These are phyloP conservation scores for Xyrauchen texanus DNA, from an alignment of 2,113 vertebrate genomes.

Conservation along the genomic window DNA sequence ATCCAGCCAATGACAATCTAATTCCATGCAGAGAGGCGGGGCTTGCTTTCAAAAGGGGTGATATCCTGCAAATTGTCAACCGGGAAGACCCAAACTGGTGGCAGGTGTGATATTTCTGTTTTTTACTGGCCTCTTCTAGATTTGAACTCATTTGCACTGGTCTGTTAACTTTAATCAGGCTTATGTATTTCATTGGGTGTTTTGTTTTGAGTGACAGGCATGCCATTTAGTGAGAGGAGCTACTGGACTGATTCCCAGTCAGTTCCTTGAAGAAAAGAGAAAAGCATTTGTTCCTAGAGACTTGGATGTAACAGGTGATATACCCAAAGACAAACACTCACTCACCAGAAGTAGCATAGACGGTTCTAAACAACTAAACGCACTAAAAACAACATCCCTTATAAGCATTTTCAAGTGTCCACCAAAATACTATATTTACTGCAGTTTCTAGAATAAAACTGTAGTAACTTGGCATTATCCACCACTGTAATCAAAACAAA, in stretches of 20 bases:
- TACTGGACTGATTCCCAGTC: conserved; percentile 95
- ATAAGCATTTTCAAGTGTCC: no score
- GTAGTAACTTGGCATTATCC: no score
- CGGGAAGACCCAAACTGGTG: conserved; percentile 98
- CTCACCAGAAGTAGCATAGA: no score
- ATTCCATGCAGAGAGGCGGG: conserved; percentile 98
- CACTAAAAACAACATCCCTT: neutral
- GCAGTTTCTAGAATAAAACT: no score
- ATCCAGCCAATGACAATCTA: conserved; percentile 91
- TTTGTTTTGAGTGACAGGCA: conserved; percentile 72
- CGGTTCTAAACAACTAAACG: no score
- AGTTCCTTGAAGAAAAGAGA: conserved; percentile 97
- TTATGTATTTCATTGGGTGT: neutral
- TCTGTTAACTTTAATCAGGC: neutral
- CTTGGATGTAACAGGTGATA: conserved; percentile 87
- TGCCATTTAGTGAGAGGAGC: conserved; percentile 90
- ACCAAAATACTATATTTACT: no score
- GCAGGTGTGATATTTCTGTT: conserved; percentile 81
- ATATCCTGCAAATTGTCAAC: conserved; percentile 97
- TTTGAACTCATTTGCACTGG: neutral
- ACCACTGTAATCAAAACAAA: no score
- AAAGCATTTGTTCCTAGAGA: conserved; percentile 97
- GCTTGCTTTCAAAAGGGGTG: conserved; percentile 88
- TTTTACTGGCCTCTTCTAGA: neutral
- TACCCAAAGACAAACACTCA: neutral